Base-by-base conservation (phyloP, 2,113 vertebrate genomes). In the Oreocharis arfaki region DNA sequence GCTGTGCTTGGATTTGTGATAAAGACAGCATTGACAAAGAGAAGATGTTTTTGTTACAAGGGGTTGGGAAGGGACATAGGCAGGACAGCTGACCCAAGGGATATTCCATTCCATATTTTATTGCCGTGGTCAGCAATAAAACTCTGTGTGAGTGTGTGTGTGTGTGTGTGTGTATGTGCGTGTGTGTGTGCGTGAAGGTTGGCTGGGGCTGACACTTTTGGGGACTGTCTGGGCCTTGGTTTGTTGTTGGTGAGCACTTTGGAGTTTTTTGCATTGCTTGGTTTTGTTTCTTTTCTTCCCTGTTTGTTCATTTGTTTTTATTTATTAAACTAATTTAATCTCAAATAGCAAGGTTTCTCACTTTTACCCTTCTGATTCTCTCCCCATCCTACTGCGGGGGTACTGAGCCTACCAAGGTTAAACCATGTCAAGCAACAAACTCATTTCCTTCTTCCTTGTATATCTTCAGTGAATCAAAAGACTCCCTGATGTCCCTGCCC, bases 301-400 rank as follows among this genome's bases (percentile, higher is more conserved):
- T 41, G 3, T 63, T 75, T 59, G 2, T 16, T 55, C 4, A 32
- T 33, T 39, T n/a, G 4, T 13, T 67, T 70, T 56, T 42, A 53
- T 44, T 65, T 42, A 61, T 61, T 42, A 76, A 42, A 49, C 27
- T 61, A 5, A 35, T 24, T 84, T 79, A 67, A 39, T 70, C 21
- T 83, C 18, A 71, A 13, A 21, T 27, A 0, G 1, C 33, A 24
- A 37, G 6, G 14, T 55, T 76, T 68, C 21, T 83, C 30, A 69
- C 14, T 76, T 69, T 35, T 47, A 32, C 63, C 10, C 14, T 55
- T 47, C 39, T 69, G 9, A 35, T 55, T 27, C 30, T 76, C 30
- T 69, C 4, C 8, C 5, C 13, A 42, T 44, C 12, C 19, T 32
- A 21, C 11, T 7, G 5, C 0, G 0, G 10, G 7, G 6, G 7